Base-by-base conservation (phyloP, 2,797 vertebrate genomes). In the Calcarius lapponicus region DNA sequence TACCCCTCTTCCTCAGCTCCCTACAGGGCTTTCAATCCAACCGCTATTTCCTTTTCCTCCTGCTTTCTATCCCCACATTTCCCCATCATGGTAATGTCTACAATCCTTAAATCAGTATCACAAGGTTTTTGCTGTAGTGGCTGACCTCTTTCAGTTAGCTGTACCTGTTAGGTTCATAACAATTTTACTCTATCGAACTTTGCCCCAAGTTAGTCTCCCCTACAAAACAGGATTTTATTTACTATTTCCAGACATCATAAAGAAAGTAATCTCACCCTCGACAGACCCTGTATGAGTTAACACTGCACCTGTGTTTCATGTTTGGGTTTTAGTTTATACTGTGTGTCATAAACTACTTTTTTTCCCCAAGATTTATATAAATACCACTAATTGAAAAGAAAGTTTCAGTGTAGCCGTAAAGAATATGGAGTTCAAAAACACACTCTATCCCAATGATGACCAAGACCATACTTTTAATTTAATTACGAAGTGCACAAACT, bases 291-390 rank as follows among this genome's bases (percentile, higher is more conserved):
- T 3, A 26, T 4, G 8, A 24, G 21, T 62, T 85, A 88, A 73
- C 32, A n/a, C 3, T 28, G 54, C 58, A 75, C 9, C 43, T 45
- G 21, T 18, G 13, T 32, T 75, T 81, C 73, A 22, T 1, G 9
- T 53, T 51, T 60, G 43, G 50, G 25, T 75, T 12, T 38, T 4
- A 14, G 34, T 2, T 83, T 60, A 81, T 2, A 5, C 15, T n/a
- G 21, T 38, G 6, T 0, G 6, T 13, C 40, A 75, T n/a, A 75
- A 88, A 74, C 10, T 32, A 56, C 0, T 0, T 58, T 61, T 38
- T 60, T 26, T 70, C 32, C 32, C 43, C n/a, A 32, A 7, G 2
- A 24, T 66, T 71, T 26, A 25, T 19, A 42, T 19, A 64, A 66
- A 54, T 1, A 56, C 11, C 19, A 26, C 28, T 31, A 38, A 56